Conservation (phyloP, 2,888 invertebrate genomes). For the Aromia moschata region DNA sequence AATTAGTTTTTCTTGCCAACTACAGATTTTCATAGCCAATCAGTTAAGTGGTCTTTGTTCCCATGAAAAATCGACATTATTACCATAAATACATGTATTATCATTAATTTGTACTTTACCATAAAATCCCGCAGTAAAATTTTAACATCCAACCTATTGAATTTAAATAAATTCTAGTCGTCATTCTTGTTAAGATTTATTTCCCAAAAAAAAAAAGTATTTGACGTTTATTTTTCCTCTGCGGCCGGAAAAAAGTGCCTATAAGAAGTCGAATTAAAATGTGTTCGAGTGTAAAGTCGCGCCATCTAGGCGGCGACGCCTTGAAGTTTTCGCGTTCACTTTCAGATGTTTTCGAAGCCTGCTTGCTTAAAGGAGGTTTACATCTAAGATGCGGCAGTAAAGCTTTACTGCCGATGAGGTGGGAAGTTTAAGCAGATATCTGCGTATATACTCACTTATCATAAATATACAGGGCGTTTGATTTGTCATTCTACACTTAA, state of each 20-base stretch:
- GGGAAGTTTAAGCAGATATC: not conserved
- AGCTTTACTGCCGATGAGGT: conserved; percentile 17
- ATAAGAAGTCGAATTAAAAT: not conserved
- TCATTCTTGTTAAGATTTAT: not conserved
- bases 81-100: conserved; percentile 33
- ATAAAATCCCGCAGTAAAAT: conserved; percentile 24
- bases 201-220: not conserved
- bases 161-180: conserved; percentile 16
- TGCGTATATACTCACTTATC: no score
- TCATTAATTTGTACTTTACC: conserved; percentile 24
- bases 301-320: conserved; percentile 55
- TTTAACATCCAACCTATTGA: conserved; percentile 21
- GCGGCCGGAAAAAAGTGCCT: not conserved
- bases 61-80: conserved; percentile 29
- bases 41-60: conserved; percentile 29
- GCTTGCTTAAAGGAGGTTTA: conserved; percentile 41
- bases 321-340: conserved; percentile 42
- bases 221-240: no score
- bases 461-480: no score
- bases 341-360: conserved; percentile 28
- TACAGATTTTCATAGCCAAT: conserved; percentile 29
- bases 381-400: conserved; percentile 42
- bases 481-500: no score
- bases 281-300: conserved; percentile 22
- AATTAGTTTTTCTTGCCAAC: conserved; percentile 34